Base-by-base conservation (phyloP, 2,888 invertebrate genomes). In the Horisme vitalbata region DNA sequence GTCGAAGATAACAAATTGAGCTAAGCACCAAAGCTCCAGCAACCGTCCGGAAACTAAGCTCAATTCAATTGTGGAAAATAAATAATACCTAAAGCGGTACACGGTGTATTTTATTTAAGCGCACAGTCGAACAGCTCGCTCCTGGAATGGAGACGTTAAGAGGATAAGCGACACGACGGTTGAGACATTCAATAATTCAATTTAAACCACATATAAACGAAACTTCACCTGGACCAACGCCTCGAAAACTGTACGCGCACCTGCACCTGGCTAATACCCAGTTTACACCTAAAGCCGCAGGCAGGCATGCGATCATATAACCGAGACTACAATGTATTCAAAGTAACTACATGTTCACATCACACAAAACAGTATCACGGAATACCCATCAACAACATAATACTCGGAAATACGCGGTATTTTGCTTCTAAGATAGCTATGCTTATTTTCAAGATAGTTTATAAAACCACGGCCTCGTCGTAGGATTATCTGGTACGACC, bases 1-100 rank as follows among this genome's bases (percentile, higher is more conserved):
- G n/a, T n/a, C 20, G 20, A 20, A 20, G 20, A 20, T 20, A 8
- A 1, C 20, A n/a, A n/a, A 26, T 9, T 4, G 26, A n/a, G n/a
- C n/a, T n/a, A n/a, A 11, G 4, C 11, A 26, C 11, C 26, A 26
- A 26, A 6, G 10, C n/a, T 4, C 11, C 6, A 11, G 5, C 10
- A 11, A 11, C 10, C 26, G 4, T 11, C 5, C 1, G 6, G 11
- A 26, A n/a, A 26, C 10, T 26, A 26, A 26, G 26, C 26, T 26
- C 2, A 11, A 26, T 26, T 10, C 26, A 11, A 26, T 26, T 11
- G 6, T 11, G 11, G 6, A 10, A 11, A 1, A 11, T 26, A 53
- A 55, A 54, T 35, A 53, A 57, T 51, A 39, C 49, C 31, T 56
- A 51, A 49, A 38, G 2, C 13, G 13, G 28, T 28, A 2, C 14